Evolutionary conservation across 1,140 invertebrate species (phyloP), one percentile per base, ranked within the genome.

Genomic region (Phortica variegata): DNA sequence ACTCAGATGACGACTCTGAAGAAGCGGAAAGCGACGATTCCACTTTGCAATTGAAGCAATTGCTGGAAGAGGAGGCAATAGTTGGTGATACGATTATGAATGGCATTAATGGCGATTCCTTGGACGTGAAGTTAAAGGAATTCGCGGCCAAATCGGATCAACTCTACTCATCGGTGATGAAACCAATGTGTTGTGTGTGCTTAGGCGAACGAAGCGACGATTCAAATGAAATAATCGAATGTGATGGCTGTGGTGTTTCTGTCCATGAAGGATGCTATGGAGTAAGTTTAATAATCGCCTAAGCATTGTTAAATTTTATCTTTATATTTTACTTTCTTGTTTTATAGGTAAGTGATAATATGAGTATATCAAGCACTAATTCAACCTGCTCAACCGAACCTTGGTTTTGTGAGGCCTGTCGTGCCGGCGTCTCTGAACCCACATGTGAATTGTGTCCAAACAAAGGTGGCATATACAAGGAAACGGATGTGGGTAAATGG

Each of bases 331-430:
- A n/a, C n/a, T n/a, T n/a, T n/a, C n/a, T 26, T 26, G 5, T 26
- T 10, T 5, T 26, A 6, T 26, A 26, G 23, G 23, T 26, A 6
- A 92, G 90, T 37, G 95, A 97, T 65, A 87, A 87, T 21, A 88
- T 89, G 19, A 95, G 93, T 79, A 85, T 93, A 48, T 89, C 89
- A 2, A 93, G 90, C 70, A 91, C 90, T 13, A 88, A 90, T 44
- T 97, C 93, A 7, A 87, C 92, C 1, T 91, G 90, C 40, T 93
- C 93, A 29, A 97, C 94, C 2, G 94, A 95, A 58, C 95, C 95
- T 0, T 98, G 95, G 95, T 97, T 97, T 77, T 98, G 95, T 80
- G 95, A 98, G 79, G 90, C 93, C n/a, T 97, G 95, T 61, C 93
- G 92, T 68, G 93, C 92, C 32, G 92, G 92, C 2, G 84, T 91